Percentiles rank a stretch among this genome's conserved stretches.
These are phyloP conservation scores for Spisula solida DNA, from an alignment of 2,888 invertebrate species.

Conservation along the genomic window DNA sequence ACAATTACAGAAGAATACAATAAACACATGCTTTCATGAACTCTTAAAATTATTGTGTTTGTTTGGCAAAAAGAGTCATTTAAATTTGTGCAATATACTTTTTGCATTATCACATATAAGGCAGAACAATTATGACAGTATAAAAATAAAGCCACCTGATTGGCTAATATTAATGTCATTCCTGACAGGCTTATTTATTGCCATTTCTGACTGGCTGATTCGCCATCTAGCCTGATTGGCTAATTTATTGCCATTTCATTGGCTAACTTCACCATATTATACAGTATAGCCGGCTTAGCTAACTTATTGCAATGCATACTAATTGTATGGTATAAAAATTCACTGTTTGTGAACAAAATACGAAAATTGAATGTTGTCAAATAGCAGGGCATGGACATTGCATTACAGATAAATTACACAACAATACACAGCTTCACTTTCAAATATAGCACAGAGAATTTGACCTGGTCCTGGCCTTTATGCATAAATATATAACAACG, in stretches of 20 bases:
- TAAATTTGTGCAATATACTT: constrained; percentile 3
- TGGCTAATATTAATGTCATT: background rate
- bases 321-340: no score
- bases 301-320: no score
- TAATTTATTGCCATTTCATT: no score
- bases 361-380: background rate
- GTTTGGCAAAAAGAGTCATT: background rate
- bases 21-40: background rate
- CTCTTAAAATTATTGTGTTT: background rate
- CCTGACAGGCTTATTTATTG: no score
- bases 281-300: no score
- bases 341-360: no score
- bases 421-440: background rate
- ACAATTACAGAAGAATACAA: background rate
- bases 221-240: no score
- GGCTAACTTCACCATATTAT: no score
- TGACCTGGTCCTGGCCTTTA: no score
- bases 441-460: no score
- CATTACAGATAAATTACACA: background rate
- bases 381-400: background rate
- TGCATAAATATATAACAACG: no score
- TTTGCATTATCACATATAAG: background rate
- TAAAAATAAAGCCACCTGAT: constrained; percentile 3
- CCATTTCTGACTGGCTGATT: no score
- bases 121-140: background rate